These are phyloP conservation scores for Phymatocera aterrima DNA, from an alignment of 2,888 invertebrate species.

Conservation along the genomic window DNA sequence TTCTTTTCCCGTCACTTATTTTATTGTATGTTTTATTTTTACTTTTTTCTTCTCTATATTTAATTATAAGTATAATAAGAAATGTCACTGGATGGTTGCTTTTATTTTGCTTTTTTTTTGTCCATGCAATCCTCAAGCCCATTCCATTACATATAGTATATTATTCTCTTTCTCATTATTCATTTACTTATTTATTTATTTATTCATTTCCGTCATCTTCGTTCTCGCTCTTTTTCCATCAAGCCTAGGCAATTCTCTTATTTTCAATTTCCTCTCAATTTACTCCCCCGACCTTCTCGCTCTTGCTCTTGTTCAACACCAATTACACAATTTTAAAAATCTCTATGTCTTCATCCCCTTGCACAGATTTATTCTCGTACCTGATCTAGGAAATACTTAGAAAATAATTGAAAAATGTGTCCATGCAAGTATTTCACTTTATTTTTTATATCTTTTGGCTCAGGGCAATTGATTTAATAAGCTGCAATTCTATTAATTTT, in stretches of 20 bases:
- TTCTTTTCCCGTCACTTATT: conserved; percentile 37
- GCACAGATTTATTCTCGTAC: conserved; percentile 54
- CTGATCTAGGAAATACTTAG: conserved; percentile 67
- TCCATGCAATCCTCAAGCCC: background rate
- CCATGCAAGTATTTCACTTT: no score
- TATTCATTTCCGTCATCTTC: no score
- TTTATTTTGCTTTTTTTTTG: background rate
- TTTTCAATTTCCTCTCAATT: background rate
- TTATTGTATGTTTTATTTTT: background rate
- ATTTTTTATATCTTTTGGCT: no score
- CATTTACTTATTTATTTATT: conserved; percentile 20
- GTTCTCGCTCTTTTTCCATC: conserved; percentile 13
- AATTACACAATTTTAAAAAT: no score
- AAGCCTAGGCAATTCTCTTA: conserved; percentile 18
- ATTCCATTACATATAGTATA: conserved; percentile 38
- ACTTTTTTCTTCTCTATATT: background rate
- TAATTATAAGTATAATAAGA: background rate
- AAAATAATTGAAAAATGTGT: conserved; percentile 72
- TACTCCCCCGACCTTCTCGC: background rate
- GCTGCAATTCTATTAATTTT: conserved; percentile 40
- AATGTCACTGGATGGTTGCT: conserved; percentile 28
- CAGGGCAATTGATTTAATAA: conserved; percentile 52
- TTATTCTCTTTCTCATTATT: conserved; percentile 49
- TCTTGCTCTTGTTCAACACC: conserved; percentile 2
- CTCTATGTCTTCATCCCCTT: background rate